Percentiles rank a stretch among this genome's conserved stretches.
Evolutionary conservation across 1,140 invertebrate species (phyloP).

Genomic region (Apocrypta bakeri): DNA sequence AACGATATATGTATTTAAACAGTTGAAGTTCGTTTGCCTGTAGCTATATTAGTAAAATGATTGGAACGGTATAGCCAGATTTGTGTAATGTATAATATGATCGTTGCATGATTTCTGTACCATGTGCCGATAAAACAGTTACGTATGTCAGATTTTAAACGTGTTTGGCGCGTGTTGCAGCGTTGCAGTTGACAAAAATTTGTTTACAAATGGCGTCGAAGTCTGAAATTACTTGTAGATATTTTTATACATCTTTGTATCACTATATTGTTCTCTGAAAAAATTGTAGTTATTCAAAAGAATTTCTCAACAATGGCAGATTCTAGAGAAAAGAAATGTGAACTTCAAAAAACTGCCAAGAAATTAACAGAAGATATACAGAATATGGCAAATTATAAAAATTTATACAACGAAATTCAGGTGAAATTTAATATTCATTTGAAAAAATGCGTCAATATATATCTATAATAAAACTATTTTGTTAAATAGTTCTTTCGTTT

Average conservation of each 20-base stretch:
- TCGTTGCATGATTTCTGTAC: no score
- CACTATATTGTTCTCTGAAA: neutral
- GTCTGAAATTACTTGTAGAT: conserved; percentile 9
- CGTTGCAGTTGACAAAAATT: conserved; percentile 33
- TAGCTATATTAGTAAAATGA: no score
- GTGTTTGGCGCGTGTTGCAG: no score
- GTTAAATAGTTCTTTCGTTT: conserved; percentile 34
- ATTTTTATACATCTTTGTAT: neutral
- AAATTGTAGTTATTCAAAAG: neutral
- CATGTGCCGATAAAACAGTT: no score
- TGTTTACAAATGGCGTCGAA: conserved; percentile 72
- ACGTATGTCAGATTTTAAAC: no score
- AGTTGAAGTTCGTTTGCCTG: no score
- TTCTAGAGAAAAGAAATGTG: conserved; percentile 67
- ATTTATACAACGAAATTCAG: conserved; percentile 79
- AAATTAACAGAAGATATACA: conserved; percentile 80
- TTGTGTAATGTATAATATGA: no score
- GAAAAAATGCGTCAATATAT: neutral
- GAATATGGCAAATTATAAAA: conserved; percentile 78
- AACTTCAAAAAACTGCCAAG: conserved; percentile 78
- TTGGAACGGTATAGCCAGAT: no score
- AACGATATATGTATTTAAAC: no score
- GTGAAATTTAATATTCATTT: conserved; percentile 61
- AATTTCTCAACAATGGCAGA: conserved; percentile 12
- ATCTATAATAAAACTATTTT: neutral